Percentiles rank a stretch among this genome's conserved stretches.
Conservation (phyloP, 2,888 invertebrate genomes). For the Cryptocephalus primarius region DNA sequence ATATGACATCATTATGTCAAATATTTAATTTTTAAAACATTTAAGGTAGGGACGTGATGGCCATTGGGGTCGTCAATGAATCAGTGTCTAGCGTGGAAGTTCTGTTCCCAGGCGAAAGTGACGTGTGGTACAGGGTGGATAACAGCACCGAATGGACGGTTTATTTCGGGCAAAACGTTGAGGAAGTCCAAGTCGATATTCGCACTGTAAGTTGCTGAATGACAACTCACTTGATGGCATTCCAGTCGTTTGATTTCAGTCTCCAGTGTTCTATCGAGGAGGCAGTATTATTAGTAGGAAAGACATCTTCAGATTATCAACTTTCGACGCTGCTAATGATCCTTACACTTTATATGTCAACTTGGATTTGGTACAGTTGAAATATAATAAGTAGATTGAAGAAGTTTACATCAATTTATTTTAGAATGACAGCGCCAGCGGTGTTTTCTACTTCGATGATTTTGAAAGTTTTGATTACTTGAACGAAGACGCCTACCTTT, state of each 20-base stretch:
- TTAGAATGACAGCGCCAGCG: slow-evolving; percentile 51
- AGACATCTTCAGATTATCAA: slow-evolving; percentile 10
- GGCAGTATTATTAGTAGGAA: slow-evolving; percentile 16
- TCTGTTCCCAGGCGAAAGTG: slow-evolving; percentile 70
- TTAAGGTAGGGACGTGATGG: not conserved
- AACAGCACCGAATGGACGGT: slow-evolving; percentile 2
- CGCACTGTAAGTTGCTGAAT: slow-evolving; percentile 12
- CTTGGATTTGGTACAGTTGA: slow-evolving; percentile 11
- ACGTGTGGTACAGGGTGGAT: slow-evolving; percentile 55
- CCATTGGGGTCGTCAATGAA: slow-evolving; percentile 22
- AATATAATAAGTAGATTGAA: not conserved
- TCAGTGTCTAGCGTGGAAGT: slow-evolving; percentile 56
- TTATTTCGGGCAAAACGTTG: not conserved
- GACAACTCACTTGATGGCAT: no score
- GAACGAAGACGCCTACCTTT: slow-evolving; percentile 8
- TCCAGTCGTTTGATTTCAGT: slow-evolving; percentile 1
- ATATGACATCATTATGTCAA: no score
- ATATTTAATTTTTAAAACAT: no score
- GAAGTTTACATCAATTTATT: slow-evolving; percentile 3
- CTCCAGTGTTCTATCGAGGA: slow-evolving; percentile 6
- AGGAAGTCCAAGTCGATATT: slow-evolving; percentile 8
- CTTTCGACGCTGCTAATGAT: slow-evolving; percentile 12
- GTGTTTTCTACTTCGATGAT: slow-evolving; percentile 81
- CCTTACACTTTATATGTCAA: slow-evolving; percentile 13
- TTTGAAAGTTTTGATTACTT: slow-evolving; percentile 54